phyloP scores from a whole-genome alignment of 2,888 invertebrate genomes.

The Eupithecia dodoneata region DNA sequence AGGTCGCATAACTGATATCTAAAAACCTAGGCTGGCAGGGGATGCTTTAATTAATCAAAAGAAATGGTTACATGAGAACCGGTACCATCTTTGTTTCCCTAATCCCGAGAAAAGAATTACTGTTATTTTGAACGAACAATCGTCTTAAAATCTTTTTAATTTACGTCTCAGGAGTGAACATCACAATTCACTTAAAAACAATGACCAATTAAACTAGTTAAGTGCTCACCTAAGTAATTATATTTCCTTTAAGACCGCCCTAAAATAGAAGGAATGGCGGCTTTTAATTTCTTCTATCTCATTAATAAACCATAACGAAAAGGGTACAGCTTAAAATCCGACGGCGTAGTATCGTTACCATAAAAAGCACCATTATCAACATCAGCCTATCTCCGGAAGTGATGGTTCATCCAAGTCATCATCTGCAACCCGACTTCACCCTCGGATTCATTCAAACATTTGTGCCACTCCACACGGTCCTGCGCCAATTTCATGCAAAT shows the following conservation, averaged over 20 bases:
- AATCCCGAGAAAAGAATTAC: background rate
- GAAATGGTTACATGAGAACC: background rate
- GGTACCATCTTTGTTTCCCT: background rate
- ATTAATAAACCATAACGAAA: background rate
- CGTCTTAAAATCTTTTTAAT: background rate
- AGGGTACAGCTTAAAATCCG: background rate
- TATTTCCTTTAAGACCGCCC: background rate
- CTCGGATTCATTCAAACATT: no score
- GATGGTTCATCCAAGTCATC: background rate
- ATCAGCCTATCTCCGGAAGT: background rate
- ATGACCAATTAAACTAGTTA: constrained; percentile 15
- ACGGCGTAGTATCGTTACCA: background rate
- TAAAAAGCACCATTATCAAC: background rate
- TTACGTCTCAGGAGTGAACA: constrained; percentile 8
- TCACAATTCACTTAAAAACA: constrained; percentile 13
- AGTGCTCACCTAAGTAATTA: constrained; percentile 20
- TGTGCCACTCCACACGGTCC: no score
- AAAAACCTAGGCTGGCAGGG: background rate
- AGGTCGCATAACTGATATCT: background rate
- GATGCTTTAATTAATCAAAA: background rate
- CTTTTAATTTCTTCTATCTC: background rate
- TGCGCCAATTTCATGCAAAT: no score
- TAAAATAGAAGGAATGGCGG: background rate
- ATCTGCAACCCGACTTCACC: background rate
- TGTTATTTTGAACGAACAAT: background rate